A percentile compares a stretch with the other conserved stretches of the same genome.
phyloP scores from a whole-genome alignment of 1,140 invertebrate species.

The Battus philenor region DNA sequence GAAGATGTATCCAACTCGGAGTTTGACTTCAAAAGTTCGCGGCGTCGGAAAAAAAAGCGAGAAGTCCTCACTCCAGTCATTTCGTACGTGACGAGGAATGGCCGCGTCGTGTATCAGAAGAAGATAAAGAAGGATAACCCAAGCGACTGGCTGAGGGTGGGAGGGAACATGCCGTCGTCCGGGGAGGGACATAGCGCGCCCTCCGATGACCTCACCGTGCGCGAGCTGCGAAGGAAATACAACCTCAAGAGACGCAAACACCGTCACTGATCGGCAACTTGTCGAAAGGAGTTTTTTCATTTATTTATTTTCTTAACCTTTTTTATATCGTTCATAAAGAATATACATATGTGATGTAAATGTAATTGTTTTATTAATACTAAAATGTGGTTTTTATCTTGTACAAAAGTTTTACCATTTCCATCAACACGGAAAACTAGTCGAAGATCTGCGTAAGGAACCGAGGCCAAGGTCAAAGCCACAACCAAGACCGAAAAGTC shows the following conservation, averaged over 20 bases:
- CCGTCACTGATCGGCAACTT: constrained; percentile 15
- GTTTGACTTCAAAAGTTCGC: constrained; percentile 10
- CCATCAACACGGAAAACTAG: no score
- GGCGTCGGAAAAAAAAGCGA: constrained; percentile 18
- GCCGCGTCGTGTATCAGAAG: constrained; percentile 55
- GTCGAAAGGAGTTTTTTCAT: no score
- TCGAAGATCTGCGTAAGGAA: no score
- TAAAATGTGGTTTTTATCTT: no score
- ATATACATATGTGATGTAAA: no score
- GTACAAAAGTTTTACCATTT: no score
- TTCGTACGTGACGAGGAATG: constrained; percentile 47
- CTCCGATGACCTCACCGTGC: constrained; percentile 20
- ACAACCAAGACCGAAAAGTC: no score
- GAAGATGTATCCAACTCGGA: constrained; percentile 17
- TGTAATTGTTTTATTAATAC: no score
- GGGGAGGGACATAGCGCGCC: background rate
- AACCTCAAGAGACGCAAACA: constrained; percentile 18
- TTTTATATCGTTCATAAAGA: no score
- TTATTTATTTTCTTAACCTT: no score
- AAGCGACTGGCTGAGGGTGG: constrained; percentile 46
- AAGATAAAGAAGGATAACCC: constrained; percentile 52
- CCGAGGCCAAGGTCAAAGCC: no score
- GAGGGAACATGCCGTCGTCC: constrained; percentile 17
- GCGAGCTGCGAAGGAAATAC: constrained; percentile 25
- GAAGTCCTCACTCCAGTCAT: constrained; percentile 36